Evolutionary conservation across 30 jellyfish, hydroid and myxozoan genomes (phyloP), one percentile per base, ranked within the genome.

Genomic region (Rhopilema esculentum): DNA sequence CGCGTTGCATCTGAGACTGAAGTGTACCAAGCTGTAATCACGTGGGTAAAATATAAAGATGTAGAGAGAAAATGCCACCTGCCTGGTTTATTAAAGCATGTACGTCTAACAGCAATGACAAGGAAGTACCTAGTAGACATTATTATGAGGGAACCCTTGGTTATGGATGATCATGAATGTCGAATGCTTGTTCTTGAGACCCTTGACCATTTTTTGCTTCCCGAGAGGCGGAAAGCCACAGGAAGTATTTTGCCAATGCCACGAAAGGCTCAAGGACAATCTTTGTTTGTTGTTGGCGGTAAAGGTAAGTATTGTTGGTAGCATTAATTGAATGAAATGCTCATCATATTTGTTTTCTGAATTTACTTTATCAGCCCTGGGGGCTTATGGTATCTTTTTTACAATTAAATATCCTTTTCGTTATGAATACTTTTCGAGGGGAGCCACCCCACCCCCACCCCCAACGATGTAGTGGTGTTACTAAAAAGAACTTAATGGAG

Each of bases 1-100:
- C 29, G 85, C 66, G 88, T 92, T 20, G 71, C 98, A 28, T 92
- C 98, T 1, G 98, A 92, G 69, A 40, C 98, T n/a, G 96, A 92
- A 52, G 98, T 85, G n/a, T 92, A 69, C 79, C 94, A 87, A 32
- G 91, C 98, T 12, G 88, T 92, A 19, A 57, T 92, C 57, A 64
- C 77, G 7, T 92, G 98, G 98, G 91, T 86, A 0, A 86, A 80
- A 27, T 86, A 23, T 27, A 96, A 86, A 20, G 27, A 61, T 25
- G 83, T 29, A 9, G 80, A n/a, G 7, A 85, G 98, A 12, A 12
- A 29, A 16, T 49, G 74, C 49, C 87, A 48, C 27, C 76, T 92
- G 6, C 27, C 90, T 16, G 20, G 88, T 17, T 66, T 92, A 40
- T 68, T 92, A 19, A 64, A 67, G 27, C 94, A 92, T 64, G 94